A percentile compares a stretch with the other conserved stretches of the same genome.
Conservation (phyloP, 2,113 vertebrate genomes). For the Gymnobelideus leadbeateri region DNA sequence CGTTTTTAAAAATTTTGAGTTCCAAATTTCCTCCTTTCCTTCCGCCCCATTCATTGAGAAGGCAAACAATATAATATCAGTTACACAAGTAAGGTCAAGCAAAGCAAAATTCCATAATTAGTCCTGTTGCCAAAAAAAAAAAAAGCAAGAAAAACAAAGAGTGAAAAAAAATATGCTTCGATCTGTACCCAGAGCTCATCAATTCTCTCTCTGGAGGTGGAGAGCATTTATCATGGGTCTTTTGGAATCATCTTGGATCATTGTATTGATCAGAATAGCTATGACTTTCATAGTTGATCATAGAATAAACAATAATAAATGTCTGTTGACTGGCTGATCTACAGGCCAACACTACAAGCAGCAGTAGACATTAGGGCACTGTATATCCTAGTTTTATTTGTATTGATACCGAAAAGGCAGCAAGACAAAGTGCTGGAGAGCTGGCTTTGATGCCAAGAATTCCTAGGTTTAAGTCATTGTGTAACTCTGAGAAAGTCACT, state of each 20-base stretch:
- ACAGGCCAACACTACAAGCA: too few species aligned
- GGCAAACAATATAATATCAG: neutral
- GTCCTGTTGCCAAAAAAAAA: neutral
- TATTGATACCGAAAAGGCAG: too few species aligned
- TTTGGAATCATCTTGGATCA: neutral
- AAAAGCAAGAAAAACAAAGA: neutral
- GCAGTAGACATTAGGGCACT: too few species aligned
- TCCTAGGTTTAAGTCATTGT: too few species aligned
- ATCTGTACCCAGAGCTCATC: neutral
- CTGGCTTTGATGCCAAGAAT: too few species aligned
- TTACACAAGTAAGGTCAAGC: neutral
- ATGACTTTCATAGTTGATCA: too few species aligned
- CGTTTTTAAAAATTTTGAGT: neutral
- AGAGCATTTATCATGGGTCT: neutral
- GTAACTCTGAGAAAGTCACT: too few species aligned
- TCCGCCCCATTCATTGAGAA: neutral
- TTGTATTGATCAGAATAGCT: too few species aligned
- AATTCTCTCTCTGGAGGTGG: neutral
- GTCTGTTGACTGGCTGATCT: too few species aligned
- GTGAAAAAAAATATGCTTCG: neutral
- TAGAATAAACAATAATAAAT: too few species aligned
- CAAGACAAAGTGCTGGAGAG: too few species aligned
- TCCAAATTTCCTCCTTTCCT: neutral
- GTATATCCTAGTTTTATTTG: too few species aligned
- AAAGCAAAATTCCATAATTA: neutral